Percentiles rank a stretch among this genome's conserved stretches.
phyloP scores from a whole-genome alignment of 2,888 invertebrate genomes.

The Myathropa florea region DNA sequence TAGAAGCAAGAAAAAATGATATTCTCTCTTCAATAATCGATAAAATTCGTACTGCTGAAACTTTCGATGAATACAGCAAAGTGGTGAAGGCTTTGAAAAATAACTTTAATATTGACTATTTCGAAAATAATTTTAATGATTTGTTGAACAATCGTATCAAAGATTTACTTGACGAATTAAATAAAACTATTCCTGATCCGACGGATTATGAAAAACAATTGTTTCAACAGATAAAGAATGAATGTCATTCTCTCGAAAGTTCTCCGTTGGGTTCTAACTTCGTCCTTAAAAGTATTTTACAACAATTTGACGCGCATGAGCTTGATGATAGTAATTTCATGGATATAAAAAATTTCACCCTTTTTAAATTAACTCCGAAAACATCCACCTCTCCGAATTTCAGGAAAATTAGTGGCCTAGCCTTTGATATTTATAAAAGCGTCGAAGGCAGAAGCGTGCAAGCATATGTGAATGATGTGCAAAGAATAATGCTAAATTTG shows the following conservation, averaged over 20 bases:
- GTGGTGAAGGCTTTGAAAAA: not conserved
- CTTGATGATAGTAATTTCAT: no score
- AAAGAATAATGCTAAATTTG: not conserved
- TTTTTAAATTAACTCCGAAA: not conserved
- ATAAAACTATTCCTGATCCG: not conserved
- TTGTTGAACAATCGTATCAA: not conserved
- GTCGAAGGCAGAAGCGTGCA: not conserved
- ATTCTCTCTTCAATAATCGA: not conserved
- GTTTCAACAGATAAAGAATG: conserved; percentile 10
- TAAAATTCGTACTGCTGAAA: not conserved
- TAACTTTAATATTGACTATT: not conserved
- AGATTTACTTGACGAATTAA: not conserved
- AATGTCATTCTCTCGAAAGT: not conserved
- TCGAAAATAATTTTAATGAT: not conserved
- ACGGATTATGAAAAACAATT: conserved; percentile 2
- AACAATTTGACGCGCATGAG: no score
- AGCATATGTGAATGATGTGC: not conserved
- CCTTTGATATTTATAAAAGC: not conserved
- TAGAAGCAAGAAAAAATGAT: not conserved
- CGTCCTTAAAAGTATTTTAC: not conserved
- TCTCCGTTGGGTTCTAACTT: no score
- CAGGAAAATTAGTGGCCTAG: not conserved
- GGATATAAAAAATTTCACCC: no score
- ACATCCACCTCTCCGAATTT: not conserved
- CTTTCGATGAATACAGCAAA: not conserved